Base-by-base conservation (phyloP, 2,888 invertebrate genomes). In the Dermolepida albohirtum region DNA sequence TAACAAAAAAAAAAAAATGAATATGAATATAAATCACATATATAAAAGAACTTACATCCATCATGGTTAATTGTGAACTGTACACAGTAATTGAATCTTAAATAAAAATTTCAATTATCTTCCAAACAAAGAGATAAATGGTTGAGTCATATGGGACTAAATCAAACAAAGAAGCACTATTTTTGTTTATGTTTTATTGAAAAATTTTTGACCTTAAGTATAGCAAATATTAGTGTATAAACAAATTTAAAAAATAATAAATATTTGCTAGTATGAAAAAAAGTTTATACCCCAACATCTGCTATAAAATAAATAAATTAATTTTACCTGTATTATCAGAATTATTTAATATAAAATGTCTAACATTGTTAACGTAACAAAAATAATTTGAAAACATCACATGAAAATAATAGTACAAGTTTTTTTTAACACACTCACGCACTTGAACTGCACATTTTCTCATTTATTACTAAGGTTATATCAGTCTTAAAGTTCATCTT, bases 401-500 rank as follows among this genome's bases (percentile, higher is more conserved):
- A 66, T 64, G 54, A 57, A 71, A 70, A 63, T 55, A 69, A 73
- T n/a, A 68, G 47, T 52, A 52, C 44, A 22, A 44, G 54, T 63
- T 50, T 51, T 4, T 29, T 8, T 63, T 52, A 68, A 68, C 71
- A 69, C 71, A 70, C 64, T 64, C 71, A 66, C 70, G 59, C 70
- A 68, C 51, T 62, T 64, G 41, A 66, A 70, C 59, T 66, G 62
- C 64, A 62, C 68, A 67, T 52, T 64, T 67, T 64, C 66, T 40
- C 29, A 54, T 54, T 65, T 68, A 39, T 64, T 52, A 50, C 29
- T 65, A 55, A 59, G 59, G 29, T 29, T 50, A 68, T 27, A 67
- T 80, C 80, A 81, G 80, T 81, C 80, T 80, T 80, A 95, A 87
- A 95, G 89, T 85, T 95, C 94, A 83, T 95, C 95, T 83, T 93